Conservation (phyloP, 2,888 invertebrate genomes). For the Neoascia interrupta region DNA sequence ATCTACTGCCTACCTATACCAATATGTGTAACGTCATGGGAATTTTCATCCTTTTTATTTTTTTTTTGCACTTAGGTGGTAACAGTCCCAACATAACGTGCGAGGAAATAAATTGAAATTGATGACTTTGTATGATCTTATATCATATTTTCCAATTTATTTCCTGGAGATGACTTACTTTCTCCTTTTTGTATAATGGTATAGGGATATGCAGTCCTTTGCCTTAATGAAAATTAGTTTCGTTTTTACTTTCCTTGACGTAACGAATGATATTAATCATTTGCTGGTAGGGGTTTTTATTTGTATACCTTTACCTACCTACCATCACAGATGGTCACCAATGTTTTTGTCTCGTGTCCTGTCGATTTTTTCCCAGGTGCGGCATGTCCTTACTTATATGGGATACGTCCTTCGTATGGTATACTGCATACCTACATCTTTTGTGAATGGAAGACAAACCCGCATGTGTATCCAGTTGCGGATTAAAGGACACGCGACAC, state of each 20-base stretch:
- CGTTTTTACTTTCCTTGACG: conserved; percentile 34
- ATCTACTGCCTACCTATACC: too few species aligned
- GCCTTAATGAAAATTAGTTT: conserved; percentile 54
- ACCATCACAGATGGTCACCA: background rate
- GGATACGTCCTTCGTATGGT: too few species aligned
- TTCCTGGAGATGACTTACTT: too few species aligned
- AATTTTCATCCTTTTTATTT: background rate
- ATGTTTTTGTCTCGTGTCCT: too few species aligned
- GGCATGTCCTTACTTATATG: too few species aligned
- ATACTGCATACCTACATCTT: too few species aligned
- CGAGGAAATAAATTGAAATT: conserved; percentile 65
- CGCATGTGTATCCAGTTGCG: too few species aligned
- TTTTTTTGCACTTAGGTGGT: background rate
- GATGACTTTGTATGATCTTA: conserved; percentile 61
- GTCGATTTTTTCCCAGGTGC: too few species aligned
- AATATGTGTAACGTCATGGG: conserved; percentile 16
- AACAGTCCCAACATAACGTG: conserved; percentile 26
- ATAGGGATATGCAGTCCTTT: too few species aligned
- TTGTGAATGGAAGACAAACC: too few species aligned
- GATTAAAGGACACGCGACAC: too few species aligned
- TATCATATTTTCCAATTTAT: conserved; percentile 64
- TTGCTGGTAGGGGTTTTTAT: background rate
- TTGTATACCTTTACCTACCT: background rate
- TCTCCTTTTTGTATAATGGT: background rate
- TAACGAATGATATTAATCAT: conserved; percentile 54